phyloP scores from a whole-genome alignment of 2,113 vertebrate species.

The Zosterops pallidus region DNA sequence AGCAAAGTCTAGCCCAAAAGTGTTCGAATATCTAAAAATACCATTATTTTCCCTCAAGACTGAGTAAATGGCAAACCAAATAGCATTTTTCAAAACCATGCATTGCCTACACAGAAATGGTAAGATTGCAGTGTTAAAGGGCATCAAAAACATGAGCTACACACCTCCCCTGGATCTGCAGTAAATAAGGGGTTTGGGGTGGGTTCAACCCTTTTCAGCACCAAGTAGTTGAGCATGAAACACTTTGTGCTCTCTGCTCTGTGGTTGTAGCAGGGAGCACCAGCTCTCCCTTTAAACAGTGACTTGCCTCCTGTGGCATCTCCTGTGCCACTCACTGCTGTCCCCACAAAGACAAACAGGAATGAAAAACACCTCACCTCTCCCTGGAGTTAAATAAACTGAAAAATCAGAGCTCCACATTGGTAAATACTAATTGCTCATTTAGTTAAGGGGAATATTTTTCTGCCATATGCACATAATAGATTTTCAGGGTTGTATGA shows the following conservation, averaged over 20 bases:
- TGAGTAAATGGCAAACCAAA: neutral
- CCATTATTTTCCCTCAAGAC: neutral
- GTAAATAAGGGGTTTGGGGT: neutral
- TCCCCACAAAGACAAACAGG: neutral
- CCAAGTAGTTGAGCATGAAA: neutral
- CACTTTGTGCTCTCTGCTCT: rapidly evolving
- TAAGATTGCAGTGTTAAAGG: neutral
- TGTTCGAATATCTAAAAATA: neutral
- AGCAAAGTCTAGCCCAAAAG: neutral
- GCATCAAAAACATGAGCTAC: neutral
- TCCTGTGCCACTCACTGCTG: neutral
- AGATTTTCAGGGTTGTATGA: neutral
- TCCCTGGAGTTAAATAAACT: neutral
- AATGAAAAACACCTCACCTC: neutral
- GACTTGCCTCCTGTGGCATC: no score
- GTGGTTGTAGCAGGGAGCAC: neutral
- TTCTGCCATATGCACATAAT: neutral
- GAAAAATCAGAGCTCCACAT: neutral
- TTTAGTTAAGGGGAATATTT: neutral
- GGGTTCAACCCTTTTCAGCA: neutral
- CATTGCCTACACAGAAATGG: neutral
- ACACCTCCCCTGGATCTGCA: neutral
- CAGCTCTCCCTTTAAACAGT: neutral
- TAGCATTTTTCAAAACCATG: rapidly evolving
- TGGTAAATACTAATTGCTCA: neutral